phyloP scores from a whole-genome alignment of 2,888 invertebrate species.

The Scaptomyza tumidula region DNA sequence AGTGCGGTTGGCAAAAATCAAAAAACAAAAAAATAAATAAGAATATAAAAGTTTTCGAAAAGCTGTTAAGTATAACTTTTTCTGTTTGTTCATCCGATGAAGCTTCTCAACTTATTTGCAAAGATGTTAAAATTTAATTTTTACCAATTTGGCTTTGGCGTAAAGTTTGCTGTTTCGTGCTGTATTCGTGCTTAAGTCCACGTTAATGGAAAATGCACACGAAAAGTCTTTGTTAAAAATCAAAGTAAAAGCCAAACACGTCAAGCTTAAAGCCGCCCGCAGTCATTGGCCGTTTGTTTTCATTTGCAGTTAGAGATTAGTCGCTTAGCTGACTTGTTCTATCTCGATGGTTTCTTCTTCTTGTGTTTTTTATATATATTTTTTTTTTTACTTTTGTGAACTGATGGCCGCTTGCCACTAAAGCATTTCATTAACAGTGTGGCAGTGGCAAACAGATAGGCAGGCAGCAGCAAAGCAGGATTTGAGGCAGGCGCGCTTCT shows the following conservation, averaged over 20 bases:
- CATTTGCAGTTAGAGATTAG: conserved; percentile 9
- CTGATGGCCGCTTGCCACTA: conserved; percentile 2
- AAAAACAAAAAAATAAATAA: too few relatives aligned
- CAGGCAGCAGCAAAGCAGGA: not conserved
- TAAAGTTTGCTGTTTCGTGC: too few relatives aligned
- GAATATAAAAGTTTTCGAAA: not conserved
- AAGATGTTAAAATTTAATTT: not conserved
- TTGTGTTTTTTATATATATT: too few relatives aligned
- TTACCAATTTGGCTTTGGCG: not conserved
- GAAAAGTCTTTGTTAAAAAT: not conserved
- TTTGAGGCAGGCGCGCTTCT: conserved; percentile 22
- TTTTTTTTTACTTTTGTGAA: not conserved
- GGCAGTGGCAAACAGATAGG: not conserved
- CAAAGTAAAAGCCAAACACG: not conserved
- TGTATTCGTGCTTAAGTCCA: too few relatives aligned
- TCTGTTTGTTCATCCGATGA: not conserved
- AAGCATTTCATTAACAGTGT: conserved; percentile 4
- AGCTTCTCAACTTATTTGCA: not conserved
- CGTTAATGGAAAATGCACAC: not conserved
- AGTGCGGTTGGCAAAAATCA: too few relatives aligned
- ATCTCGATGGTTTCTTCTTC: not conserved
- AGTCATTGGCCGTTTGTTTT: not conserved
- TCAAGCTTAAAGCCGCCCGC: not conserved
- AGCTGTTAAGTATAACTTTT: not conserved
- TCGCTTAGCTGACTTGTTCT: not conserved